Percentiles rank a stretch among this genome's conserved stretches.
Evolutionary conservation across 1,140 invertebrate species (phyloP).

Genomic region (Neelides sp.): DNA sequence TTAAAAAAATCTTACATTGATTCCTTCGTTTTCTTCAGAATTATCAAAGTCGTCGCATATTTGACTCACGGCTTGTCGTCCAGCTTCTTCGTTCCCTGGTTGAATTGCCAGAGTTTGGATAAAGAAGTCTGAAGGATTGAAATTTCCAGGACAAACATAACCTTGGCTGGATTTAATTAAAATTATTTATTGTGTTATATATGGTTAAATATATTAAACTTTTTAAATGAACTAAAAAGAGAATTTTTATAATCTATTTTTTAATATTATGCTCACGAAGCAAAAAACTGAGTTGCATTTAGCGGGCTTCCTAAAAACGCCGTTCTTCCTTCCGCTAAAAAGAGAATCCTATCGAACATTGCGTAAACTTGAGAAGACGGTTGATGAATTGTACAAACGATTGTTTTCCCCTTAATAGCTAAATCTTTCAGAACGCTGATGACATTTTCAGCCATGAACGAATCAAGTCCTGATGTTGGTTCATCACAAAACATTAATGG

Average conservation of each 20-base stretch:
- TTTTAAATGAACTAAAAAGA: too few species aligned
- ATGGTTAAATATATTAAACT: conserved; percentile 33
- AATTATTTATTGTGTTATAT: conserved; percentile 30
- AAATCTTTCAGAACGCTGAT: conserved; percentile 66
- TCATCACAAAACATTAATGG: conserved; percentile 93
- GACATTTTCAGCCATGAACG: conserved; percentile 77
- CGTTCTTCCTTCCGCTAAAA: conserved; percentile 83
- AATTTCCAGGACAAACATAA: conserved; percentile 44
- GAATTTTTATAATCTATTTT: too few species aligned
- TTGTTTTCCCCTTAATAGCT: conserved; percentile 41
- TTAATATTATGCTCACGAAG: too few species aligned
- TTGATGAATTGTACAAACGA: conserved; percentile 33
- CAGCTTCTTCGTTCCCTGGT: conserved; percentile 32
- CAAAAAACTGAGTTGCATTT: too few species aligned
- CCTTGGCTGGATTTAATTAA: conserved; percentile 40
- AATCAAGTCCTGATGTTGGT: conserved; percentile 78
- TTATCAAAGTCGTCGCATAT: conserved; percentile 31
- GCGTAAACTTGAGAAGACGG: conserved; percentile 82
- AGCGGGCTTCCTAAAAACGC: conserved; percentile 85
- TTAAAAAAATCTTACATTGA: too few species aligned
- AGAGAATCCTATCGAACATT: conserved; percentile 77
- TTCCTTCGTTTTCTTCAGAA: neutral
- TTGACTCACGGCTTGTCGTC: conserved; percentile 20
- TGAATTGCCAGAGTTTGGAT: conserved; percentile 37
- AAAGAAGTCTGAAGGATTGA: conserved; percentile 40